These are phyloP conservation scores for Bos indicus DNA, from an alignment of 2,113 vertebrate species.

Conservation along the genomic window DNA sequence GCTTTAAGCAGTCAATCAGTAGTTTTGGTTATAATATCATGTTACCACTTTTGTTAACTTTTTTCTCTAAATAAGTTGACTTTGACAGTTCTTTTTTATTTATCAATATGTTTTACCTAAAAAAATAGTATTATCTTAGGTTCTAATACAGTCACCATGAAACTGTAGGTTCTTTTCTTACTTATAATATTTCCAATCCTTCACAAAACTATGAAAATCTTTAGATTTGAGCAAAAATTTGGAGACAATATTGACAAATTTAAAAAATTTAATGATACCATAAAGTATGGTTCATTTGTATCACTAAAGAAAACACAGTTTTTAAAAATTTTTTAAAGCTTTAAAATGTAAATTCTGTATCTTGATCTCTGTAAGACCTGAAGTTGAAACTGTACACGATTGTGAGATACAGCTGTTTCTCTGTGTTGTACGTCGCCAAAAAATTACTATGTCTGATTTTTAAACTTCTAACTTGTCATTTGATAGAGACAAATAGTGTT, in stretches of 20 bases:
- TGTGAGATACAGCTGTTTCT: neutral
- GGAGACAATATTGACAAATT: neutral
- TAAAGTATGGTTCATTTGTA: neutral
- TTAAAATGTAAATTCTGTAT: neutral
- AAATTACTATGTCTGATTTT: neutral
- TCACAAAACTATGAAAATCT: neutral
- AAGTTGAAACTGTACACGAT: neutral
- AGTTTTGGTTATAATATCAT: neutral
- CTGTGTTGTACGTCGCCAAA: neutral
- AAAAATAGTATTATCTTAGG: neutral
- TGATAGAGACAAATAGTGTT: neutral
- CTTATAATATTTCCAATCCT: neutral
- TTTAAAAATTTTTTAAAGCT: neutral
- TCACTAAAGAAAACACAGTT: neutral
- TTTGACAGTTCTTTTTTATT: neutral
- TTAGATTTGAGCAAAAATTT: neutral
- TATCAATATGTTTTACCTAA: neutral
- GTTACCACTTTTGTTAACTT: neutral
- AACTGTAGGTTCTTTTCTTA: neutral
- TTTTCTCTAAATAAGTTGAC: neutral
- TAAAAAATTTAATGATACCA: neutral
- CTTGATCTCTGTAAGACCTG: neutral
- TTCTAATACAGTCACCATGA: neutral
- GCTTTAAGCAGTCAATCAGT: neutral
- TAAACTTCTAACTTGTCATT: neutral